Evolutionary conservation across 2,888 invertebrate species (phyloP).

Genomic region (Apocheima hispidaria): DNA sequence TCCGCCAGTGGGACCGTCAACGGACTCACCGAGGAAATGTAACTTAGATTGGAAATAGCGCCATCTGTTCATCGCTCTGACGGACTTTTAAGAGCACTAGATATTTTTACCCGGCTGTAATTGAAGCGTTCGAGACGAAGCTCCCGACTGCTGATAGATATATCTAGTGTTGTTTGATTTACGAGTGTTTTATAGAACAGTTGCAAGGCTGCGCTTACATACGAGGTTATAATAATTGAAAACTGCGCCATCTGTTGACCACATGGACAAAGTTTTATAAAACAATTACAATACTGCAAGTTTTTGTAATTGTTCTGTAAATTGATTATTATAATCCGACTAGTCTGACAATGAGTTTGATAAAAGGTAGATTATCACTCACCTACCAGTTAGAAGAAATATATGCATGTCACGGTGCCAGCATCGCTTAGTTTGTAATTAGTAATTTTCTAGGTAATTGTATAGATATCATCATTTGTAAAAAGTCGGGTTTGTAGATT

Average conservation of each 20-base stretch:
- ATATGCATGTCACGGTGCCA: not conserved
- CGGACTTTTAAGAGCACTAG: too few relatives aligned
- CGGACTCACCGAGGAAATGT: conserved; percentile 65
- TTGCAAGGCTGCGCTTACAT: conserved; percentile 2
- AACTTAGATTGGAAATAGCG: conserved; percentile 11
- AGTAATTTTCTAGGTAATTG: not conserved
- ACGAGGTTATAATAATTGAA: not conserved
- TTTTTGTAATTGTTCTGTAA: conserved; percentile 8
- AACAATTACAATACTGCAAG: conserved; percentile 1
- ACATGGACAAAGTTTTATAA: not conserved
- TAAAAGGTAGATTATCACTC: conserved; percentile 4
- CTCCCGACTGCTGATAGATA: too few relatives aligned
- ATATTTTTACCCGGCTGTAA: too few relatives aligned
- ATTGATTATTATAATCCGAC: not conserved
- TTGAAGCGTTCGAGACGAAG: too few relatives aligned
- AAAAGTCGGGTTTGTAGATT: not conserved
- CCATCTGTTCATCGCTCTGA: conserved; percentile 12
- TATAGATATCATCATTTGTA: not conserved
- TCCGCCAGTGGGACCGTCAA: conserved; percentile 70
- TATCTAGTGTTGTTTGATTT: too few relatives aligned
- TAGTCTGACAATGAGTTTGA: conserved; percentile 19
- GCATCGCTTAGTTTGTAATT: not conserved
- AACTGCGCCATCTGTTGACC: conserved; percentile 10
- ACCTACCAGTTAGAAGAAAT: conserved; percentile 1
- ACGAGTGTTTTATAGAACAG: conserved; percentile 5